Evolutionary conservation across 23 tunicate genomes (phyloP).

Genomic region (Ciona savignyi): DNA sequence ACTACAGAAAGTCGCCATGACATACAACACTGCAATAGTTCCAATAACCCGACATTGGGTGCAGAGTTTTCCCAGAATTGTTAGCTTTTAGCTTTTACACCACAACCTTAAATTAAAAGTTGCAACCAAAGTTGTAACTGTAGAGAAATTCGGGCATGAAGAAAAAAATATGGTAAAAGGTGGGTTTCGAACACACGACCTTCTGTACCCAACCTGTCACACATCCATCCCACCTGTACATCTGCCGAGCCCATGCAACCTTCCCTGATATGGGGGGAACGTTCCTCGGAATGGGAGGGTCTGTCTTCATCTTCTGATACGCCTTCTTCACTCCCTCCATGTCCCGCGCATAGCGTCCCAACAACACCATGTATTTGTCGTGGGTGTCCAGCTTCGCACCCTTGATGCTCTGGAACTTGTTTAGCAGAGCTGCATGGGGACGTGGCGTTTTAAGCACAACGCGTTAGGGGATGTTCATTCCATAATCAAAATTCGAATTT

Average conservation of each 20-base stretch:
- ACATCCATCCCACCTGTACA: slow-evolving; percentile 52
- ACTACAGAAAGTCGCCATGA: no score
- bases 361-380: slow-evolving; percentile 50
- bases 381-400: slow-evolving; percentile 56
- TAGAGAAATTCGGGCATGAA: not conserved
- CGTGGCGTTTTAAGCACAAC: no score
- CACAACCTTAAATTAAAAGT: no score
- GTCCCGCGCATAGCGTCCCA: slow-evolving; percentile 37
- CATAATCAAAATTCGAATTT: no score
- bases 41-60: no score
- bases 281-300: slow-evolving; percentile 72
- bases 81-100: no score
- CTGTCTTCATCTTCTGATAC: slow-evolving; percentile 77
- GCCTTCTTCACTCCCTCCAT: slow-evolving; percentile 58
- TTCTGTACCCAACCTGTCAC: no score
- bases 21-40: no score
- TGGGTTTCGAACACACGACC: no score
- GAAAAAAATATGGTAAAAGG: not conserved
- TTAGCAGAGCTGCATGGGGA: slow-evolving; percentile 18
- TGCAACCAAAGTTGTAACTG: not conserved
- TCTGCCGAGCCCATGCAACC: slow-evolving; percentile 75
- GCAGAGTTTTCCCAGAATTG: no score
- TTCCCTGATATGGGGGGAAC: slow-evolving; percentile 75
- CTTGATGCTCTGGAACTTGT: slow-evolving; percentile 39
- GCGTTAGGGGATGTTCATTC: no score